These are phyloP conservation scores for Numenius arquata DNA, from an alignment of 2,113 vertebrate species.

Conservation along the genomic window DNA sequence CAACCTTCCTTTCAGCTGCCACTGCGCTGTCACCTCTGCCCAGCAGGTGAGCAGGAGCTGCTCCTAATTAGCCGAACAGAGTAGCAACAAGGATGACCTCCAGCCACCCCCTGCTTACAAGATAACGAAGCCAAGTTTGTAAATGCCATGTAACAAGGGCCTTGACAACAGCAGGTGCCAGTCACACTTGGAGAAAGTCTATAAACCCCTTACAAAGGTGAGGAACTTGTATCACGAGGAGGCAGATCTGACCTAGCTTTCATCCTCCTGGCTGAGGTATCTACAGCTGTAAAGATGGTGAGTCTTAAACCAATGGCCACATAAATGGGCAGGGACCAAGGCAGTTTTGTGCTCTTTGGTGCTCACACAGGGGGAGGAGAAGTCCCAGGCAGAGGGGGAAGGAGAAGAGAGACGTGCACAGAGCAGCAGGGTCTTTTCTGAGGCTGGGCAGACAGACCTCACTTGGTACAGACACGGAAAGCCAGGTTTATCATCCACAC, in stretches of 20 bases:
- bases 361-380: not conserved
- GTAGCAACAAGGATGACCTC: not conserved
- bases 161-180: not conserved
- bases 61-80: not conserved
- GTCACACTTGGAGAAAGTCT: not conserved
- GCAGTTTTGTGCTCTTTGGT: not conserved
- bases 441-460: not conserved
- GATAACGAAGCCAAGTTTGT: not conserved
- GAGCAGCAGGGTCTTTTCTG: not conserved
- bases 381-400: not conserved
- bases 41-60: not conserved
- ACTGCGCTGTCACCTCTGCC: not conserved
- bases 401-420: not conserved
- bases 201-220: not conserved
- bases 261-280: not conserved
- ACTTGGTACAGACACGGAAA: not conserved
- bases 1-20: not conserved
- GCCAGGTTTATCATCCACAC: not conserved
- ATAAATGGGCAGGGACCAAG: accelerated
- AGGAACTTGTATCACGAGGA: not conserved
- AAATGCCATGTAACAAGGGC: not conserved
- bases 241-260: not conserved
- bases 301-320: not conserved
- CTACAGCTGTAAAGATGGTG: not conserved
- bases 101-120: not conserved